Base-by-base conservation (phyloP, 2,113 vertebrate species). In the Tetrax tetrax region DNA sequence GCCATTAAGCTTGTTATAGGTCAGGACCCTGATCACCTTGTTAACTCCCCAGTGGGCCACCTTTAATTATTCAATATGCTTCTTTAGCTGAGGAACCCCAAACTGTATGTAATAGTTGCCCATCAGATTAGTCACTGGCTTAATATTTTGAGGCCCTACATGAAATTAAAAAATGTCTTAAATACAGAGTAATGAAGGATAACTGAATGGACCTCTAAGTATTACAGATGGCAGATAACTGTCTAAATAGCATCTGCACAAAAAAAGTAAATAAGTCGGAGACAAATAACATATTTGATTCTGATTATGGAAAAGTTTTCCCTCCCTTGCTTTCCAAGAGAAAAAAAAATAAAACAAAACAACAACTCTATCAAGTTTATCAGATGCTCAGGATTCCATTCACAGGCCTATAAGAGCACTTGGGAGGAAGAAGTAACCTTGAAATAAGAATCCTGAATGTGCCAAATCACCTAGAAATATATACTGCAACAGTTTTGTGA, bases 61-160 rank as follows among this genome's bases (percentile, higher is more conserved):
- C 4, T 76, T 15, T 33, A 63, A 7, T 29, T 63, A 81, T 72
- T 54, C 38, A 63, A 23, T 9, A 48, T n/a, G 11, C 2, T 71
- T 57, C 28, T 66, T 76, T 50, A 35, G 14, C 6, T 38, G 23
- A 64, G 7, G 12, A 70, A 22, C 5, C 24, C 27, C 4, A 65
- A 65, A 45, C 4, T 22, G 4, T 15, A 21, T 0, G 0, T 19
- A 72, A 10, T 27, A 4, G 4, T 14, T 85, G 23, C 4, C 25
- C 21, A 59, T 81, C 33, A 63, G 20, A 24, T 57, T 72, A 50
- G 22, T 50, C n/a, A 56, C 5, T 15, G 27, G 7, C 4, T 76
- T 70, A 19, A 45, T 35, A 13, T 71, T 59, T 75, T 66, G 37
- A 45, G 8, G 5, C 4, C 14, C 45, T 54, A 5, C 9, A 56